Base-by-base conservation (phyloP, 1,140 invertebrate species). In the Drosophila kohkoa region DNA sequence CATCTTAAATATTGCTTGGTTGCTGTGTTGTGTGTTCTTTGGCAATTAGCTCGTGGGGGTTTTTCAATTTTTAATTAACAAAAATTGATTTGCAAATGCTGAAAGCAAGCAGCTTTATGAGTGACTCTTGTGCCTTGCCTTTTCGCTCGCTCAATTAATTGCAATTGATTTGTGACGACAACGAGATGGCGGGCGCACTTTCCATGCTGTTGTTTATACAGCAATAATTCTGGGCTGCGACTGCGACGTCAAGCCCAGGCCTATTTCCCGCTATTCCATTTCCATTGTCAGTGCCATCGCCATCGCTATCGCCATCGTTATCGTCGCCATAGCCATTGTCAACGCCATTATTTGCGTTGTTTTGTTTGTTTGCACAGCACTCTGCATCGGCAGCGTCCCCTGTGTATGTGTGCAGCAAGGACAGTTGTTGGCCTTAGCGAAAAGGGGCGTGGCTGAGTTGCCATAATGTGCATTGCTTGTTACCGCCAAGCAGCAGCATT, bases 161-260 rank as follows among this genome's bases (percentile, higher is more conserved):
- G 63, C 82, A 81, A 86, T 86, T 86, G 82, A 85, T 85, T 85
- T 81, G 78, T 75, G 82, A 78, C 68, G 64, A 64, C 70, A 63
- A 69, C 74, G 35, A 38, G 6, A 38, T 25, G 20, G 48, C 46
- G 46, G 63, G 41, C 66, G 35, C 52, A 57, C 70, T 81, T 79
- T 75, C 30, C 64, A 69, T 49, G 65, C 71, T 81, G 65, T 75
- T 81, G 48, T 74, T 75, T 64, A 59, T 49, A 52, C 49, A 49
- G 55, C 67, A 57, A 75, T 86, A 69, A 75, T 72, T 80, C 77
- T 43, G 15, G 20, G 15, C 25, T 49, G n/a, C 28, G 25, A 46
- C 51, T 70, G 38, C 16, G 5, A 54, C 49, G 51, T 63, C 68
- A 48, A 5, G 13, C 51, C 6, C 41, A 70, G 41, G 15, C 30